Percentiles rank a stretch among this genome's conserved stretches.
Conservation (phyloP, 2,113 vertebrate species). For the Cariama cristata region DNA sequence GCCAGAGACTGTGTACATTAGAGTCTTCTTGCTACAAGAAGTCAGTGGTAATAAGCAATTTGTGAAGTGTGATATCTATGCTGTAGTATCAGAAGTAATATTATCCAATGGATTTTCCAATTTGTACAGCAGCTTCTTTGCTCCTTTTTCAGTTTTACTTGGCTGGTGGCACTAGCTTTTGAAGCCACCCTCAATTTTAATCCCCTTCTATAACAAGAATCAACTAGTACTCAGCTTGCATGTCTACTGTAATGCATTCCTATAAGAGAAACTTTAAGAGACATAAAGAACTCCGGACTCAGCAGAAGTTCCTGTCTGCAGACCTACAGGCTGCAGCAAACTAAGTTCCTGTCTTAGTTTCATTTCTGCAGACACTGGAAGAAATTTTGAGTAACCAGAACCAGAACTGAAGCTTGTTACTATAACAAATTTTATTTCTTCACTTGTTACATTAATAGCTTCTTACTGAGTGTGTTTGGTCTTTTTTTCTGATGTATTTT, state of each 20-base stretch:
- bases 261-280: not conserved
- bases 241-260: not conserved
- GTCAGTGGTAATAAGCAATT: conserved; percentile 29
- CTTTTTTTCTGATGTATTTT: not conserved
- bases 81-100: not conserved
- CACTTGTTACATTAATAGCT: not conserved
- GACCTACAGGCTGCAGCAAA: conserved; percentile 16
- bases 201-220: conserved; percentile 36
- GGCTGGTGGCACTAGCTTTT: conserved; percentile 13
- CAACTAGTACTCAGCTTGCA: not conserved
- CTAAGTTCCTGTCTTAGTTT: not conserved
- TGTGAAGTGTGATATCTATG: not conserved
- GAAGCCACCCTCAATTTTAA: conserved; percentile 40
- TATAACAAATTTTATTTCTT: not conserved
- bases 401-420: not conserved
- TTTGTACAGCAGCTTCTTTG: not conserved
- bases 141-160: conserved; percentile 22
- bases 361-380: not conserved
- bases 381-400: not conserved
- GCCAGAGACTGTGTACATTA: not conserved
- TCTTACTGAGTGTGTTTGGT: not conserved
- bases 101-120: conserved; percentile 15
- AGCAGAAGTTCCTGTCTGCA: not conserved
- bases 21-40: not conserved
- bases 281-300: not conserved